These are phyloP conservation scores for Calameuta idolon DNA, from an alignment of 2,888 invertebrate species.

Conservation along the genomic window DNA sequence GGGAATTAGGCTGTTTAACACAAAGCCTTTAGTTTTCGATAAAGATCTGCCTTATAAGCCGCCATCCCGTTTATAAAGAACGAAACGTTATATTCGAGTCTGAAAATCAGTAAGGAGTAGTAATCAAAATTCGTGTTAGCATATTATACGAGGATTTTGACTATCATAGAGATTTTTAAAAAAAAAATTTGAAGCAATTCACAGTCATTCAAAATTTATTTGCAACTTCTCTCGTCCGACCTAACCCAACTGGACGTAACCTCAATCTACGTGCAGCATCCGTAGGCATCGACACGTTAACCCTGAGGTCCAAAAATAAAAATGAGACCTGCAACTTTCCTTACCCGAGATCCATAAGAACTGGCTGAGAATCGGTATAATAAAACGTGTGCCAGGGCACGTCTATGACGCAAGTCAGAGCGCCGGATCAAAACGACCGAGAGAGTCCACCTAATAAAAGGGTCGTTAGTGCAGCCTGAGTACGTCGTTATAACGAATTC, in stretches of 20 bases:
- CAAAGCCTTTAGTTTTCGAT: slow-evolving; percentile 52
- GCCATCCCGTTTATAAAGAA: not conserved
- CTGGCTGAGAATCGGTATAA: not conserved
- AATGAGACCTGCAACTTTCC: not conserved
- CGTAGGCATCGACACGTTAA: not conserved
- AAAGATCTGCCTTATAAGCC: slow-evolving; percentile 38
- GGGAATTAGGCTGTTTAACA: slow-evolving; percentile 59
- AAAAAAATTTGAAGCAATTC: not conserved
- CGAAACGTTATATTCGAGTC: not conserved
- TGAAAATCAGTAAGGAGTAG: not conserved
- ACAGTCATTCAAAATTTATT: not conserved
- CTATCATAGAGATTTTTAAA: not conserved
- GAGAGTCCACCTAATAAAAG: slow-evolving; percentile 32
- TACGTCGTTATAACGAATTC: slow-evolving; percentile 34
- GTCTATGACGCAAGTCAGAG: not conserved
- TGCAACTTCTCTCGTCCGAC: not conserved
- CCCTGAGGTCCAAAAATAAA: not conserved
- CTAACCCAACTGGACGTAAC: not conserved
- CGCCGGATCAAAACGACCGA: not conserved
- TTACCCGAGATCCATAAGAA: not conserved
- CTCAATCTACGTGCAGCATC: not conserved
- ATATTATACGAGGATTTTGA: not conserved
- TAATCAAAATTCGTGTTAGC: not conserved
- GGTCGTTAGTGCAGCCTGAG: slow-evolving; percentile 33
- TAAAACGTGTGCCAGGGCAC: not conserved